These are phyloP conservation scores for Muntiacus muntjak DNA, from an alignment of 2,113 vertebrate species.

Conservation along the genomic window DNA sequence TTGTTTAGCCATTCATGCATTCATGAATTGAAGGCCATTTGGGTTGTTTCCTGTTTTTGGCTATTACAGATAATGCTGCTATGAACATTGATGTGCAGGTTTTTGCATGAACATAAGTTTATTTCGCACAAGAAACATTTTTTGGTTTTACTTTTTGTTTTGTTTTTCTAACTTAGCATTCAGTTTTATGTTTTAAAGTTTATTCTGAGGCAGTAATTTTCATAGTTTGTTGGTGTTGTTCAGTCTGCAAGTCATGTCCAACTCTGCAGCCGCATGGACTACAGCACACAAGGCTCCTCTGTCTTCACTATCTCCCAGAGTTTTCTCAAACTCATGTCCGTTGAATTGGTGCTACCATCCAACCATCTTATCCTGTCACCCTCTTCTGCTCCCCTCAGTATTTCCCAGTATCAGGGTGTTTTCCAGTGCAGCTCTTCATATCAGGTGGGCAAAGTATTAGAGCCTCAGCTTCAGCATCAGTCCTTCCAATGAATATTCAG, in stretches of 20 bases:
- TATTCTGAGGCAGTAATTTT: constrained; percentile 5
- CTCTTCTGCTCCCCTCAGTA: background rate
- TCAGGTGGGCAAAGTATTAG: background rate
- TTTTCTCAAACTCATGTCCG: background rate
- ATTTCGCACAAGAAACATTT: background rate
- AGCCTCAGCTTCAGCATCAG: background rate
- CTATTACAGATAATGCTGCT: background rate
- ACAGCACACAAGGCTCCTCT: background rate
- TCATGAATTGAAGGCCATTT: background rate
- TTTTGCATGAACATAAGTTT: background rate
- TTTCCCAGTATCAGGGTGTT: background rate
- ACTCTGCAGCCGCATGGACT: background rate
- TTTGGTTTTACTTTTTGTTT: background rate
- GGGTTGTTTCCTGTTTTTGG: background rate
- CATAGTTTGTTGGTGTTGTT: background rate
- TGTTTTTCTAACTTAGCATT: background rate
- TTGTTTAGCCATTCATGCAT: background rate
- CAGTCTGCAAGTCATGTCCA: background rate
- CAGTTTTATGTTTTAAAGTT: background rate
- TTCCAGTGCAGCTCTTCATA: background rate
- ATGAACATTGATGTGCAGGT: background rate
- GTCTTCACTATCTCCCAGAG: background rate
- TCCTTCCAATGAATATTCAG: background rate
- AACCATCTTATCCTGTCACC: background rate
- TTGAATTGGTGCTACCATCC: background rate